Evolutionary conservation across 2,113 vertebrate genomes (phyloP), one percentile per base, ranked within the genome.

Genomic region (Edolisoma coerulescens): DNA sequence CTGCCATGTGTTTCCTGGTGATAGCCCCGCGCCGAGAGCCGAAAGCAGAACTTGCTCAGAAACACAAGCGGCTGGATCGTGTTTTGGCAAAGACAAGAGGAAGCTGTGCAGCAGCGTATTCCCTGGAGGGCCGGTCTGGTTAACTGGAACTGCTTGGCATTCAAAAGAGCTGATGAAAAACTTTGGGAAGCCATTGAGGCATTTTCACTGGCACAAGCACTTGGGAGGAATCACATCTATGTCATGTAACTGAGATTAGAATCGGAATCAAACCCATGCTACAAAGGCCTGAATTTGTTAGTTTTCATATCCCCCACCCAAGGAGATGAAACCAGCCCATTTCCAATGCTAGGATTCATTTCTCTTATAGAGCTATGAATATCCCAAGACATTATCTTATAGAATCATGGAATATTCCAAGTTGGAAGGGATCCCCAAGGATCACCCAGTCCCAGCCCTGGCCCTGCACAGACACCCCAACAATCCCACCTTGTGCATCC

Each of bases 21-120:
- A 94, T n/a, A 92, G 89, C 78, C n/a, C 78, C 9, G 19, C 22
- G 17, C 59, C 37, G 44, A 77, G 85, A 76, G 88, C 88, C 69
- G 24, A 41, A 73, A 93, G 95, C 92, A 97, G 74, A 87, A 82
- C 73, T 60, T 4, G 39, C 24, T 49, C 80, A 57, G 13, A 53
- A 89, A 61, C 89, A 82, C 77, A 12, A 60, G 87, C 9, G 21
- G 33, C 45, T 35, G 20, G 57, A 79, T 82, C 30, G 41, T 21
- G 65, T 20, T 60, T 57, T 96, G 96, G 96, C 96, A 92, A 10
- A 71, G 63, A 21, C 11, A 70, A 86, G 85, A 96, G 95, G 95
- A 96, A 97, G 88, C 82, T n/a, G n/a, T 19, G 68, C 50, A 86
- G 85, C 50, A 77, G 68, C 5, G 0, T 56, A 78, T 86, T 94